Conservation (phyloP, 2,888 invertebrate species). For the Polyommatus icarus region DNA sequence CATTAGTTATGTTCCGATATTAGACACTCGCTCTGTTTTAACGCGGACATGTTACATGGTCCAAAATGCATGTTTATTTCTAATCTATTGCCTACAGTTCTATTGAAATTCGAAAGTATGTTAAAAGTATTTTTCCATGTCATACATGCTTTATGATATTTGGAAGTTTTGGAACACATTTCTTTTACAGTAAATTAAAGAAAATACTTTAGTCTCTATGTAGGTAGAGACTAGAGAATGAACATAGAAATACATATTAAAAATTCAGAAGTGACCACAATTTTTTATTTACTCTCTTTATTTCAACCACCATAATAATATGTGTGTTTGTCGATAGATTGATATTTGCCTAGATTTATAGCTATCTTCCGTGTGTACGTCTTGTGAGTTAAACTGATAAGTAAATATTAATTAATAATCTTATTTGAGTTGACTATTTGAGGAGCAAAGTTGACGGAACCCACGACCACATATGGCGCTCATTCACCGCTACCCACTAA, state of each 20-base stretch:
- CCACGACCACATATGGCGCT: constrained; percentile 71
- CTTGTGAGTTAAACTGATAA: constrained; percentile 30
- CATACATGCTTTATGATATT: not conserved
- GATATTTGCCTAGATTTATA: constrained; percentile 1
- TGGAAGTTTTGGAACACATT: not conserved
- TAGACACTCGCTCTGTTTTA: not conserved
- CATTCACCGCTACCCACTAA: constrained; percentile 73
- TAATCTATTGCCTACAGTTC: not conserved
- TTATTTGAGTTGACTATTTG: constrained; percentile 70
- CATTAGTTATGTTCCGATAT: constrained; percentile 1
- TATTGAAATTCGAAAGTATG: not conserved
- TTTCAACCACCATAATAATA: not conserved
- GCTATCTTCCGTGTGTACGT: constrained; percentile 9
- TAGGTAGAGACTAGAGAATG: not conserved
- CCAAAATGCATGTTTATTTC: not conserved
- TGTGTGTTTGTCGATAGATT: not conserved
- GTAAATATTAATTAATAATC: constrained; percentile 74
- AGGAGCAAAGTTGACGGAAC: constrained; percentile 68
- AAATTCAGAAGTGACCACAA: not conserved
- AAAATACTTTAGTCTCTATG: not conserved
- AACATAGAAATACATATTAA: not conserved
- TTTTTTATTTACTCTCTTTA: not conserved
- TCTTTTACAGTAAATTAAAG: not conserved
- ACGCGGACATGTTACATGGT: not conserved
- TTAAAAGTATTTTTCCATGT: not conserved